These are phyloP conservation scores for Sinocyclocheilus grahami DNA, from an alignment of 2,113 vertebrate genomes.

Conservation along the genomic window DNA sequence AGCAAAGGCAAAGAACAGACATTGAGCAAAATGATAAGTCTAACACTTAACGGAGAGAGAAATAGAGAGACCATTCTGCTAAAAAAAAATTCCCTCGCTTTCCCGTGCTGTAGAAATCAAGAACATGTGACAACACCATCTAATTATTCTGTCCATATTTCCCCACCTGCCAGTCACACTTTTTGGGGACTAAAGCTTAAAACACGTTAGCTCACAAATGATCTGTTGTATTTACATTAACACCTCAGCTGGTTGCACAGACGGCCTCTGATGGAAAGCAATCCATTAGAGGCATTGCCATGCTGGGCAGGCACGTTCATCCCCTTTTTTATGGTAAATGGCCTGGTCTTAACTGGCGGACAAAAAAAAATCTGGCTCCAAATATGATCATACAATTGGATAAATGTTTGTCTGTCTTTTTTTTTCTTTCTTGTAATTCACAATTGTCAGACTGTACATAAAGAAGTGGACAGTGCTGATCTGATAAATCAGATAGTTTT, in stretches of 20 bases:
- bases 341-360: conserved; percentile 22
- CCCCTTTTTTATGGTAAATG: conserved; percentile 33
- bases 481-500: conserved; percentile 64
- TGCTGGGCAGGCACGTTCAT: conserved; percentile 54
- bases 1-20: neutral
- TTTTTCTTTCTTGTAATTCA: neutral
- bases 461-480: conserved; percentile 32
- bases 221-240: conserved; percentile 84
- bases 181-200: conserved; percentile 73
- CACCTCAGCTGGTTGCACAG: conserved; percentile 81
- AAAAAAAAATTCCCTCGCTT: neutral
- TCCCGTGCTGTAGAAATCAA: conserved; percentile 50
- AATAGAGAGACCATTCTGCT: neutral
- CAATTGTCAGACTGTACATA: neutral
- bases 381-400: conserved; percentile 26
- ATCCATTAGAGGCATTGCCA: conserved; percentile 69
- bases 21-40: conserved; percentile 6
- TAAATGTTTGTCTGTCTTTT: conserved; percentile 15
- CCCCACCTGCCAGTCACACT: conserved; percentile 78
- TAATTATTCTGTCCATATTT: conserved; percentile 77
- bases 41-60: conserved; percentile 14
- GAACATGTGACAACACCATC: conserved; percentile 68
- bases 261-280: conserved; percentile 71
- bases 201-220: conserved; percentile 79
- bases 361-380: conserved; percentile 11